phyloP scores from a whole-genome alignment of 2,797 vertebrate species.

The Phrynocephalus vlangalii region DNA sequence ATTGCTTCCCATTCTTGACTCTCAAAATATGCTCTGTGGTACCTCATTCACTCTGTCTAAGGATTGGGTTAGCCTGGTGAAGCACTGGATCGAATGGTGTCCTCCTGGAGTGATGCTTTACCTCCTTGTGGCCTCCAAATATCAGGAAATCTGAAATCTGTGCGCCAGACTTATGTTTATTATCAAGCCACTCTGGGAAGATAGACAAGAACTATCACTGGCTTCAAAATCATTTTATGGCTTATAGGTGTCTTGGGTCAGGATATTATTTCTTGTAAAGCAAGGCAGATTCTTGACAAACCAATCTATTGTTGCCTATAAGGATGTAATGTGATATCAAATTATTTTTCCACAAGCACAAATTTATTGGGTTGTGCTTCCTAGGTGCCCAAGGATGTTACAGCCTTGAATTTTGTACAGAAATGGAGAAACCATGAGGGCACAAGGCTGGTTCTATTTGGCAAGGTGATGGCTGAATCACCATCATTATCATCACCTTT shows the following conservation, averaged over 20 bases:
- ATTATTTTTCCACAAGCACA: constrained; percentile 17
- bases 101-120: background rate
- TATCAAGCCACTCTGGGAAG: constrained; percentile 26
- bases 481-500: background rate
- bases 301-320: constrained; percentile 45
- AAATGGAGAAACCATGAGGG: constrained; percentile 34
- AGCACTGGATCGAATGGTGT: background rate
- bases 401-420: constrained; percentile 10
- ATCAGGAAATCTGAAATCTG: background rate
- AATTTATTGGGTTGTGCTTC: constrained; percentile 43
- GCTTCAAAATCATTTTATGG: constrained; percentile 49
- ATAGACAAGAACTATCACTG: constrained; percentile 40
- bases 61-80: background rate
- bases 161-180: background rate
- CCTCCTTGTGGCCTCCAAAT: background rate
- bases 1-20: background rate
- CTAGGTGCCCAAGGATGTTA: constrained; percentile 27
- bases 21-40: background rate
- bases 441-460: background rate
- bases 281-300: constrained; percentile 57
- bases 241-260: constrained; percentile 47
- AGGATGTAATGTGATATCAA: constrained; percentile 53
- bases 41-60: background rate
- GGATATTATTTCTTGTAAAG: constrained; percentile 52
- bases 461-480: background rate